Percentiles rank a stretch among this genome's conserved stretches.
phyloP scores from a whole-genome alignment of 2,888 invertebrate genomes.

The Cybosia mesomella region DNA sequence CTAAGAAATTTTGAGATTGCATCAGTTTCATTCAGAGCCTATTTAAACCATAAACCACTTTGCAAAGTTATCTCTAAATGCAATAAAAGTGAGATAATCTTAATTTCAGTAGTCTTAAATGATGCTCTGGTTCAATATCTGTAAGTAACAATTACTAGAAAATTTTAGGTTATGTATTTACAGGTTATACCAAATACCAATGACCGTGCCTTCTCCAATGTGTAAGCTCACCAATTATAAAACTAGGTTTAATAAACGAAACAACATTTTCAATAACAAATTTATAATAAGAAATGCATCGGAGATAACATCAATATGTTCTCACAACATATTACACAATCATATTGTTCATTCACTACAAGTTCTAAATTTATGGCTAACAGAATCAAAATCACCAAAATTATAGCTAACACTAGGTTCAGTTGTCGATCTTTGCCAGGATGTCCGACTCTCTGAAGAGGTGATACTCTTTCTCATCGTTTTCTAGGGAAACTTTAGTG shows the following conservation, averaged over 20 bases:
- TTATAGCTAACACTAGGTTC: constrained; percentile 71
- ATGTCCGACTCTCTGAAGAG: constrained; percentile 98
- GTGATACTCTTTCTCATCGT: constrained; percentile 96
- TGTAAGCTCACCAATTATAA: neutral
- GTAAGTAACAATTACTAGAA: neutral
- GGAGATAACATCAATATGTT: constrained; percentile 73
- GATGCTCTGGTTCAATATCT: constrained; percentile 18
- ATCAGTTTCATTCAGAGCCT: neutral
- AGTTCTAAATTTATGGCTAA: constrained; percentile 71
- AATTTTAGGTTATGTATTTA: constrained; percentile 39
- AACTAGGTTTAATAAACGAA: constrained; percentile 29
- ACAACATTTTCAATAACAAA: constrained; percentile 73
- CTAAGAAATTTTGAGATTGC: neutral
- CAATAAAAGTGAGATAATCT: constrained; percentile 7
- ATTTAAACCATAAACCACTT: neutral
- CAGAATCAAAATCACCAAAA: constrained; percentile 72
- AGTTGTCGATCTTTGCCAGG: constrained; percentile 94
- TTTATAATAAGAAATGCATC: constrained; percentile 85
- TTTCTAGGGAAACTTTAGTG: constrained; percentile 96
- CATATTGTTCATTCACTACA: constrained; percentile 81
- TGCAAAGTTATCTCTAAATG: neutral
- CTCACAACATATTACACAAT: constrained; percentile 81
- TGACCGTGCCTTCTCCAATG: neutral
- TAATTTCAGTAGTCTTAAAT: neutral
- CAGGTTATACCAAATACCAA: constrained; percentile 15